Conservation (phyloP, 2,888 invertebrate species). For the Pristionchus maxplancki region DNA sequence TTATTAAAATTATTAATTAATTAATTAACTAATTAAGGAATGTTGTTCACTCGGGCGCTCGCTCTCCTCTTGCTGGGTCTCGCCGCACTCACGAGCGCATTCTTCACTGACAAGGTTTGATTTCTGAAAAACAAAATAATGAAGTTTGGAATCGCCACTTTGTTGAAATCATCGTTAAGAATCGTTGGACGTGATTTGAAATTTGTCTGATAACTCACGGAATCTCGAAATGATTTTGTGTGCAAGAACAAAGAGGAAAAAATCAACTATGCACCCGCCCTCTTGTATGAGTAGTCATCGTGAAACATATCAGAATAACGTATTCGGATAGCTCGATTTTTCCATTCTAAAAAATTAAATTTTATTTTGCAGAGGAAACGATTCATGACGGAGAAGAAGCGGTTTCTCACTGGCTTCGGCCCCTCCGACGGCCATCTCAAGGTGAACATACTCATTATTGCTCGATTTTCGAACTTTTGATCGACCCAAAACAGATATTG, state of each 20-base stretch:
- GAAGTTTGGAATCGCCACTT: too few species aligned
- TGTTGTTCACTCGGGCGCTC: conserved; percentile 20
- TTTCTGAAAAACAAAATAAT: too few species aligned
- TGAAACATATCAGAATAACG: background rate
- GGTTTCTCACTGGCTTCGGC: conserved; percentile 9
- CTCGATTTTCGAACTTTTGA: too few species aligned
- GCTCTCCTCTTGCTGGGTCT: conserved; percentile 18
- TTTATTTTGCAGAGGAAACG: conserved; percentile 29
- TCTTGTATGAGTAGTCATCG: background rate
- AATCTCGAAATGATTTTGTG: too few species aligned
- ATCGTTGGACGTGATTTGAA: too few species aligned
- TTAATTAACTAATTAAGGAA: background rate
- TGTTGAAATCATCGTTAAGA: too few species aligned
- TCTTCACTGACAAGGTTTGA: conserved; percentile 46
- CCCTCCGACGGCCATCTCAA: conserved; percentile 14
- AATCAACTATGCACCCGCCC: background rate
- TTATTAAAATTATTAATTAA: background rate
- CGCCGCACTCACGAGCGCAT: background rate
- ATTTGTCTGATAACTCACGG: too few species aligned
- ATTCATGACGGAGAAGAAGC: conserved; percentile 2
- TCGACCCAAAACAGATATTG: too few species aligned
- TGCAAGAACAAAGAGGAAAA: background rate
- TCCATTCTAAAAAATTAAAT: background rate
- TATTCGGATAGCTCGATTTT: background rate
- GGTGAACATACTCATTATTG: too few species aligned